phyloP scores from a whole-genome alignment of 2,113 vertebrate genomes.

The Datnioides undecimradiatus region DNA sequence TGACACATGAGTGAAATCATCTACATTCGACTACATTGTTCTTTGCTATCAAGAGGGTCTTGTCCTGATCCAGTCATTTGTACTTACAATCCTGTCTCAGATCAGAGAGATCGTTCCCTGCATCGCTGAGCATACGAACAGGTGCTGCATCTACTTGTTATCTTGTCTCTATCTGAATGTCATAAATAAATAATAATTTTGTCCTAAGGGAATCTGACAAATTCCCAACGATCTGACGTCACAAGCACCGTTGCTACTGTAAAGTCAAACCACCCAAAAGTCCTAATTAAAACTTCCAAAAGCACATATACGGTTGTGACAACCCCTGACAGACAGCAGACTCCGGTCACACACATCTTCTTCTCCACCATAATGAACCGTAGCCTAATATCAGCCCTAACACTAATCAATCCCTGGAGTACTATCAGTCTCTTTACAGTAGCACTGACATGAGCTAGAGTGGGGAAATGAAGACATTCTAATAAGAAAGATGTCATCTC shows the following conservation, averaged over 20 bases:
- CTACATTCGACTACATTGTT: not conserved
- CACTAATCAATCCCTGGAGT: slow-evolving; percentile 49
- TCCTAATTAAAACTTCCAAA: slow-evolving; percentile 30
- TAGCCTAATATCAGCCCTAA: slow-evolving; percentile 48
- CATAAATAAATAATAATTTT: not conserved
- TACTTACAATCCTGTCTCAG: not conserved
- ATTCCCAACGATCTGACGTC: not conserved
- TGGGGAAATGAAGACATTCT: slow-evolving; percentile 63
- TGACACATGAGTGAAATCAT: not conserved
- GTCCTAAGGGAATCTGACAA: not conserved
- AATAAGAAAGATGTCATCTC: slow-evolving; percentile 67
- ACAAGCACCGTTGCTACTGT: not conserved
- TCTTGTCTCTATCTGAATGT: not conserved
- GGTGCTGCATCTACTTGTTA: not conserved
- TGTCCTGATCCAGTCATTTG: not conserved
- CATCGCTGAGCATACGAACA: slow-evolving; percentile 1
- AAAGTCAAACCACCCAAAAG: slow-evolving; percentile 2
- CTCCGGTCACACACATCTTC: slow-evolving; percentile 37
- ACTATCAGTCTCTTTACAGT: slow-evolving; percentile 46
- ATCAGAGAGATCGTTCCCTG: slow-evolving; percentile 18
- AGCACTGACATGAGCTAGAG: slow-evolving; percentile 49
- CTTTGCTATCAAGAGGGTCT: not conserved
- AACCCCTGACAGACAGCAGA: slow-evolving; percentile 33
- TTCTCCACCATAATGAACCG: slow-evolving; percentile 40
- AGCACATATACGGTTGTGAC: not conserved